Evolutionary conservation across 1,140 invertebrate genomes (phyloP), one percentile per base, ranked within the genome.

Genomic region (Melipona quadrifasciata): DNA sequence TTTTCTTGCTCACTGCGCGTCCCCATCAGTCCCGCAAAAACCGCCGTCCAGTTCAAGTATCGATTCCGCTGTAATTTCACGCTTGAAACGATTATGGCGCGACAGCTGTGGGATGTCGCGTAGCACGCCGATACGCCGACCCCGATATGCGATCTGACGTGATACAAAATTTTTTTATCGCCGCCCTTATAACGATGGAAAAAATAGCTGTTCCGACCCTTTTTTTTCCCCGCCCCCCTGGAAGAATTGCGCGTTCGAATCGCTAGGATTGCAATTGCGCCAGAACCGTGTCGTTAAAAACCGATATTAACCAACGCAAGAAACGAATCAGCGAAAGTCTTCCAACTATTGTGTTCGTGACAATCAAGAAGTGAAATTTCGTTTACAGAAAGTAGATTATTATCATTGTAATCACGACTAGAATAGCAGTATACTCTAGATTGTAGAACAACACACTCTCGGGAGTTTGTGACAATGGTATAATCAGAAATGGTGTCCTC

Each of bases 21-120:
- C 77, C 78, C 80, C 67, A 79, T 71, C 51, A 58, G 24, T 21
- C 51, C 51, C 57, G 53, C 85, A 89, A 89, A 89, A 89, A 89
- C 82, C 87, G 27, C 81, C 78, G 77, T 21, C 73, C 84, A 53
- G 71, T 64, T 83, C 78, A 77, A 83, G 84, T 89, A 89, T 89
- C 88, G 87, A 89, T 89, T 87, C 85, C 65, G 67, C 85, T 80
- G 87, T 87, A 89, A 89, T 89, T 89, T 89, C 88, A 89, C 88
- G 87, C 84, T 89, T 84, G 73, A 78, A 89, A 86, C 87, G 87
- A 89, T 89, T 86, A 89, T 89, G 82, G 70, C 78, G 85, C 88
- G 84, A 84, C 87, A 89, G 88, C 88, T 89, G 88, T 65, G 81
- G 78, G 88, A 88, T 78, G 87, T 83, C 87, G 81, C 87, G 85